phyloP scores from a whole-genome alignment of 2,888 invertebrate genomes.

The Nasonovia ribisnigri region DNA sequence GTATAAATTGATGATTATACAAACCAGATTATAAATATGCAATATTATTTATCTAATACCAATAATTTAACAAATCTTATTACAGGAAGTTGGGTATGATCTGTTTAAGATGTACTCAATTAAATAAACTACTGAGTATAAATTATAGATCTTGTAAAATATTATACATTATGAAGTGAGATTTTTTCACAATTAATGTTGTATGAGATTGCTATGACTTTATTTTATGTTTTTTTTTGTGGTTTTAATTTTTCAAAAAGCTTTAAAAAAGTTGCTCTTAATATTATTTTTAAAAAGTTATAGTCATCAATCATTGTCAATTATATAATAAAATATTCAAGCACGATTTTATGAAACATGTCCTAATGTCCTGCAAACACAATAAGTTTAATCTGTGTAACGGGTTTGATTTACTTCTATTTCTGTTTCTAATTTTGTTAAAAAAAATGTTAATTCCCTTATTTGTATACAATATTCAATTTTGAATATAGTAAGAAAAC shows the following conservation, averaged over 20 bases:
- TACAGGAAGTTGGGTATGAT: neutral
- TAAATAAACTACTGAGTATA: neutral
- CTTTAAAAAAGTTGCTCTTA: neutral
- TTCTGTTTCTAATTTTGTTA: neutral
- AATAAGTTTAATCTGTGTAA: neutral
- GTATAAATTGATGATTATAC: neutral
- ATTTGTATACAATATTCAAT: conserved; percentile 6
- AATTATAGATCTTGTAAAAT: neutral
- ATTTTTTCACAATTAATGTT: too few relatives aligned
- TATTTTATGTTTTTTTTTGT: too few relatives aligned
- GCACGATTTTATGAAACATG: neutral
- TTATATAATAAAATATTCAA: neutral
- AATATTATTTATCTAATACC: neutral
- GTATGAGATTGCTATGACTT: too few relatives aligned
- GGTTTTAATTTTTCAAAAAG: neutral
- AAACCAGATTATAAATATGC: neutral
- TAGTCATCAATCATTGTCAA: neutral
- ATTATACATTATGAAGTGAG: neutral
- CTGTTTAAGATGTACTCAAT: neutral
- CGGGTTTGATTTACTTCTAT: neutral
- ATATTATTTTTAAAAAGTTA: neutral
- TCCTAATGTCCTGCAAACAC: neutral
- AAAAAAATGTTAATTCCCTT: neutral
- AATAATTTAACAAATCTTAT: too few relatives aligned
- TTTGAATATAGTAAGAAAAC: neutral